Conservation (phyloP, 1,140 invertebrate species). For the Copidosoma floridanum region DNA sequence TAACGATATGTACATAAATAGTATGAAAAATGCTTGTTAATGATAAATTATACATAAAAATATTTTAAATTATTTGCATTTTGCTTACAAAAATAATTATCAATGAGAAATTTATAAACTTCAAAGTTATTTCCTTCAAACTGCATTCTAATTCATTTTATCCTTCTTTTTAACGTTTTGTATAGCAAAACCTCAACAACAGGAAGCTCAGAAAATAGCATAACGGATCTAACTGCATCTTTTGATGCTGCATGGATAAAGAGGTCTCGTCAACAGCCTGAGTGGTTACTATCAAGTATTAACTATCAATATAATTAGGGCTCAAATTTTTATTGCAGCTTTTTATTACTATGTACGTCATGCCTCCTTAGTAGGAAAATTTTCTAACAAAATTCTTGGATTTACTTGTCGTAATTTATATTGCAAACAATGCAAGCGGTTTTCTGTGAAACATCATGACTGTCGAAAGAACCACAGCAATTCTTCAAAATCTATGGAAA, state of each 20-base stretch:
- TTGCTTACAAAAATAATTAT: neutral
- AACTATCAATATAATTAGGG: neutral
- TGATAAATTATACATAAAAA: too few species aligned
- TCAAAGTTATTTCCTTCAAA: neutral
- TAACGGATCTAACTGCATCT: too few species aligned
- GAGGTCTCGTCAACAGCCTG: constrained; percentile 3
- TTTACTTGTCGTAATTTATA: constrained; percentile 8
- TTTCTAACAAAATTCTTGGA: neutral
- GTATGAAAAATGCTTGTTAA: too few species aligned
- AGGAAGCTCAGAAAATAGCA: too few species aligned
- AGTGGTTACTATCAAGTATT: constrained; percentile 3
- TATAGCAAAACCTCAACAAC: too few species aligned
- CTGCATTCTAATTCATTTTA: constrained; percentile 3
- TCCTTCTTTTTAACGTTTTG: too few species aligned
- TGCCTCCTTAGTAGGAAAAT: constrained; percentile 7
- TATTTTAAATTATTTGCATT: neutral
- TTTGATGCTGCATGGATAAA: too few species aligned
- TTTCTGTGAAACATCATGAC: neutral
- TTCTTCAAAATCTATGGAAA: constrained; percentile 13
- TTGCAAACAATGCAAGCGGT: constrained; percentile 7
- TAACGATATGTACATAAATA: too few species aligned
- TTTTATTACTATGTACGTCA: constrained; percentile 6
- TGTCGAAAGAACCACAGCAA: constrained; percentile 11
- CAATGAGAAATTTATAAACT: too few species aligned
- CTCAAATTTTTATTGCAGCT: neutral